Evolutionary conservation across 1,140 invertebrate genomes (phyloP), one percentile per base, ranked within the genome.

Genomic region (Arion vulgaris): DNA sequence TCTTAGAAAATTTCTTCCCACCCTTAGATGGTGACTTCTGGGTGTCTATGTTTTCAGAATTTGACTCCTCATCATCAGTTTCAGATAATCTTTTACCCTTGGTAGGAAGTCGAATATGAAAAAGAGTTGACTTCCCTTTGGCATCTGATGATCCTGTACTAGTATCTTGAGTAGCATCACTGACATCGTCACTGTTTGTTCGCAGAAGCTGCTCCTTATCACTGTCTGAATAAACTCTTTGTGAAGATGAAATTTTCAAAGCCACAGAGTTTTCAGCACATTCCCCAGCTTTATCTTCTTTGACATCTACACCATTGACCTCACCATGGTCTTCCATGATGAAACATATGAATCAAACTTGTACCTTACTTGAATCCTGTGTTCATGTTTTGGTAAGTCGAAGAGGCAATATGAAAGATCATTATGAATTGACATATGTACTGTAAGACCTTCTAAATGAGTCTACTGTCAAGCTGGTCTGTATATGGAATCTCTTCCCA

Each of bases 71-170:
- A 34, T 66, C 62, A 66, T 66, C 62, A 2, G 62, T 66, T 28
- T 66, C 62, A 15, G 62, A 66, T 34, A 66, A 32, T 28, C 28
- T 23, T 66, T 66, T 28, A 7, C 62, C 62, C 19, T 66, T 28
- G 19, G n/a, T 66, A 7, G 62, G 62, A 7, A 13, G n/a, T 11
- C n/a, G n/a, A 34, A 66, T 66, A 66, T 66, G n/a, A 66, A 66
- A 66, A 28, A 66, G 62, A 28, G 62, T 66, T 28, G 62, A 32
- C 62, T 66, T 66, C 32, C 62, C 62, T 34, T 66, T 66, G 62
- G n/a, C 28, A 34, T 66, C 28, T 32, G 62, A 9, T 28, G 28
- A 19, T 45, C 41, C 41, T 4, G 23, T n/a, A 4, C 53, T 66
- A 28, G n/a, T 66, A 23, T 32, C 28, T 13, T 66, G 62, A 17